Evolutionary conservation across 2,113 vertebrate genomes (phyloP).

Genomic region (Dipodomys stephensi): DNA sequence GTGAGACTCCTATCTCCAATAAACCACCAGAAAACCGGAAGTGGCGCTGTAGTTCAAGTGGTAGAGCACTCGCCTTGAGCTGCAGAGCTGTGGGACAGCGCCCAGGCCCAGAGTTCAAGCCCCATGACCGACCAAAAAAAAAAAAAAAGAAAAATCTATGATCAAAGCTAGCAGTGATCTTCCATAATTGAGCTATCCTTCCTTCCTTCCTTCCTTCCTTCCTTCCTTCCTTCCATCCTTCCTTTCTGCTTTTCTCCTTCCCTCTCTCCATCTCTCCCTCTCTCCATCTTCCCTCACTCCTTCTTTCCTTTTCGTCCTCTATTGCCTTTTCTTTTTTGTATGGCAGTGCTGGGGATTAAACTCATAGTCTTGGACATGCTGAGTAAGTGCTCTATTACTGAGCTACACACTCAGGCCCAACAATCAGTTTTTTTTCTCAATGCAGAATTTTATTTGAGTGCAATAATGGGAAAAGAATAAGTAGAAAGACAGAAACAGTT

Average conservation of each 20-base stretch:
- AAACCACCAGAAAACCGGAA: no score
- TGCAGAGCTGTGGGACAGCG: no score
- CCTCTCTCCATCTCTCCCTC: neutral
- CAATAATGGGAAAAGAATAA: constrained; percentile 11
- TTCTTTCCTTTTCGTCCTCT: no score
- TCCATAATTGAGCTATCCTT: neutral
- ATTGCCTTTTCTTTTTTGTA: no score
- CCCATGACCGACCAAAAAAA: no score
- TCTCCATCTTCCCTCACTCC: neutral
- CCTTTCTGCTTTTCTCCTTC: neutral
- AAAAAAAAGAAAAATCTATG: neutral
- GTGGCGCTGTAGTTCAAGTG: no score
- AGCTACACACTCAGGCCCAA: neutral
- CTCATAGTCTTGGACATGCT: neutral
- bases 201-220: neutral
- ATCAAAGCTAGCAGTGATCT: neutral
- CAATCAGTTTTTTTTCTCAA: neutral
- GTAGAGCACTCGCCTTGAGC: no score
- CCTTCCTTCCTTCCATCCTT: neutral
- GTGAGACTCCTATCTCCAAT: no score
- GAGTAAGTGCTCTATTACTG: neutral
- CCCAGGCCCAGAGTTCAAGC: no score
- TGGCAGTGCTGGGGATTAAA: neutral
- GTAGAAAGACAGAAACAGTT: no score
- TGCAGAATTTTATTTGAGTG: neutral